Base-by-base conservation (phyloP, 2,113 vertebrate species). In the Catagonus wagneri region DNA sequence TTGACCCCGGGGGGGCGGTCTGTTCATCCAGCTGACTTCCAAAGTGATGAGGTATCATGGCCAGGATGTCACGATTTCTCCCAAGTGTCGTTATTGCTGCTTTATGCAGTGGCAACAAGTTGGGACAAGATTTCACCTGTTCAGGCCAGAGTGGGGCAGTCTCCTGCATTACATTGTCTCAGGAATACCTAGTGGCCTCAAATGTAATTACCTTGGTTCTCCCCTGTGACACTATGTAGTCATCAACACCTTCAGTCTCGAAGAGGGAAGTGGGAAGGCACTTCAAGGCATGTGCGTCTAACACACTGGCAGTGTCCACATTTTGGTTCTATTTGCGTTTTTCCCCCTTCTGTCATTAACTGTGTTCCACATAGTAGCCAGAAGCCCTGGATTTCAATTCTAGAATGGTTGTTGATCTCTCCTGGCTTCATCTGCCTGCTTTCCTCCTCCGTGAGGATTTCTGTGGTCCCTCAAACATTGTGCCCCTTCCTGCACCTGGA, bases 221-320 rank as follows among this genome's bases (percentile, higher is more conserved):
- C 23, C 39, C 27, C 44, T 19, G 17, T 56, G 74, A 39, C 17
- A 6, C 34, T 15, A 1, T 23, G 44, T 76, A 19, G 25, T 93
- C 54, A 29, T 36, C 34, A 34, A 9, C 20, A 17, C 20, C 16
- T 52, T 44, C 7, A 0, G 1, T 78, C 65, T 34, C 27, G 19
- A 29, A 54, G 1, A 1, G 10, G 68, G 4, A 32, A 0, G 60
- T 4, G 22, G 25, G 20, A 58, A 81, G 63, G 22, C 14, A 44
- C 22, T 34, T 54, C 79, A 3, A 54, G 17, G 56, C 54, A n/a
- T 52, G 25, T 44, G 13, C 32, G 1, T 50, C 10, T 10, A 0
- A 1, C 0, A 0, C 3, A 0, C 0, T 1, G 63, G 22, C 50
- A 8, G 9, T 44, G 19, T 25, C 52, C 23, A 1, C 1, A 0